Base-by-base conservation (phyloP, 2,888 invertebrate species). In the Clanis bilineata region DNA sequence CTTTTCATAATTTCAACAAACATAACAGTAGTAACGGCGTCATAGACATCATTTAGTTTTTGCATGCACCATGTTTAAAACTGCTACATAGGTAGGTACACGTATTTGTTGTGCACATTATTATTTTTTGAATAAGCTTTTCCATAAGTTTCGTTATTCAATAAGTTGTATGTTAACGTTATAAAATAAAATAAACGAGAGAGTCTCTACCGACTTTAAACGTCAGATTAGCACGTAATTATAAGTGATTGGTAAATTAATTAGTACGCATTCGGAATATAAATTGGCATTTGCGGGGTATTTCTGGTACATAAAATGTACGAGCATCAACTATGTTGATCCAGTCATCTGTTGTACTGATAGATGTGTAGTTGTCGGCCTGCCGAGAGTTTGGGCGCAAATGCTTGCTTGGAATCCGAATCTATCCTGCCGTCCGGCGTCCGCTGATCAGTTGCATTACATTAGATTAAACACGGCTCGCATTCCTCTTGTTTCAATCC, bases 341-440 rank as follows among this genome's bases (percentile, higher is more conserved):
- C 61, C 61, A 71, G 63, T 62, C 64, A 63, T 55, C 60, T 54
- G 23, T 44, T 44, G 32, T 61, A 65, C 44, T 39, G 21, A 51
- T 58, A 63, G 60, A 60, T 62, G 36, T 60, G 63, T 62, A 67
- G 65, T 63, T 63, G 62, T 67, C 62, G 64, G 60, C 57, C 62
- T 60, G 62, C 65, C 45, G 59, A 43, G 65, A 67, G 66, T 64
- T 69, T 59, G 62, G 63, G 57, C 38, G 59, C 76, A 82, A 51
- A 88, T 85, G 88, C 86, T 79, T 80, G 83, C 78, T 78, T 72
- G 90, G 90, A 90, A 90, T 90, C 82, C 80, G 80, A 79, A 82
- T 83, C 81, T 79, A 79, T 78, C 72, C 82, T 80, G 72, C 69
- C 73, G 74, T 74, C 77, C 83, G 79, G 79, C 79, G 79, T 75